These are phyloP conservation scores for Gastrophryne carolinensis DNA, from an alignment of 2,797 vertebrate species.

Conservation along the genomic window DNA sequence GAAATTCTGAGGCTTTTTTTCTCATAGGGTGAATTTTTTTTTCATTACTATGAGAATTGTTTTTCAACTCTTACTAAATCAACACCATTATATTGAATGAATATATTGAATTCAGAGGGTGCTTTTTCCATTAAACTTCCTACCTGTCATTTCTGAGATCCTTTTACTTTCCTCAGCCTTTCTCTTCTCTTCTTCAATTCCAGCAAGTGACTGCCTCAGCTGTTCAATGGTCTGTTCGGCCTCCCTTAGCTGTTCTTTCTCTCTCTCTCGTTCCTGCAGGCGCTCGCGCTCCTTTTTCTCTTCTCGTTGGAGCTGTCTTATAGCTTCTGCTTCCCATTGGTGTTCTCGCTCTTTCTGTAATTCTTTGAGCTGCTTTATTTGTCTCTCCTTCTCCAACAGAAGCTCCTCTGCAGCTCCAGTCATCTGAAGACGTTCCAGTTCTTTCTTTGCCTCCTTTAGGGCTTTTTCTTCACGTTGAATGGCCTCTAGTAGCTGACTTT, in stretches of 20 bases:
- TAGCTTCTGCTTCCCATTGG: slow-evolving; percentile 15
- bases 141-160: slow-evolving; percentile 2
- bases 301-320: neutral
- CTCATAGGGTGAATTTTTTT: too few species aligned
- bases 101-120: too few species aligned
- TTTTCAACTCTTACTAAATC: too few species aligned
- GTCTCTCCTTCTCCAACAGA: neutral
- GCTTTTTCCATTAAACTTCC: too few species aligned
- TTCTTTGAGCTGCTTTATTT: neutral
- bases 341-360: slow-evolving; percentile 3
- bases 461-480: neutral
- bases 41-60: too few species aligned
- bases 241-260: neutral
- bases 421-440: neutral
- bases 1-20: too few species aligned
- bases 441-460: neutral
- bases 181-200: neutral
- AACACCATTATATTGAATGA: too few species aligned
- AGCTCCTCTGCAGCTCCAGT: neutral
- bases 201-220: neutral
- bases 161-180: neutral
- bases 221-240: slow-evolving; percentile 8
- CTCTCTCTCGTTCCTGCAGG: neutral
- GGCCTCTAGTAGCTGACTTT: neutral
- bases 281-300: neutral